A percentile compares a stretch with the other conserved stretches of the same genome.
phyloP scores from a whole-genome alignment of 2,797 vertebrate genomes.

The Bovichtus diacanthus region DNA sequence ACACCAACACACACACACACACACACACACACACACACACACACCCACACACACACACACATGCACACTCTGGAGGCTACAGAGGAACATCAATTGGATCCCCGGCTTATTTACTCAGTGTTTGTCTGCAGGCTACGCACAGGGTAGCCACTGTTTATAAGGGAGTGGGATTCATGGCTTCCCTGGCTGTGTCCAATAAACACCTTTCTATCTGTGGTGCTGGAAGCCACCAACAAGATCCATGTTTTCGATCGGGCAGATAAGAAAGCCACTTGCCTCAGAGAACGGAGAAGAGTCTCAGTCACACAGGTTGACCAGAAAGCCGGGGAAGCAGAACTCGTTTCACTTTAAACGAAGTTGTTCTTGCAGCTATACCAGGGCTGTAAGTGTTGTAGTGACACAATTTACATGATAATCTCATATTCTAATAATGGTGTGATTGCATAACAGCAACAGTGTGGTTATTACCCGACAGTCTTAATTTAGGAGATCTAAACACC shows the following conservation, averaged over 20 bases:
- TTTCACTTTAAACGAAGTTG: constrained; percentile 16
- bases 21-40: constrained; percentile 6
- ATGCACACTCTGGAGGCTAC: constrained; percentile 21
- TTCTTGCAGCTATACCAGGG: constrained; percentile 2
- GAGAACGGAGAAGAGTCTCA: constrained; percentile 47
- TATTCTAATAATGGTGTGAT: constrained; percentile 29
- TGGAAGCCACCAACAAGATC: constrained; percentile 57
- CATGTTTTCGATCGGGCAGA: constrained; percentile 71
- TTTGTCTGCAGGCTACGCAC: constrained; percentile 63
- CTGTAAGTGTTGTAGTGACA: constrained; percentile 31
- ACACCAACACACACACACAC: constrained; percentile 10
- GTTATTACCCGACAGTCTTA: constrained; percentile 45
- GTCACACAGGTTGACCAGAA: constrained; percentile 39
- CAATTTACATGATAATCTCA: constrained; percentile 45
- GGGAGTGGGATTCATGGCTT: constrained; percentile 56
- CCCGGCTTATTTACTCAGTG: constrained; percentile 66
- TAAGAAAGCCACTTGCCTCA: constrained; percentile 61
- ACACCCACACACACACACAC: constrained; percentile 2
- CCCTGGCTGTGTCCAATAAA: constrained; percentile 68
- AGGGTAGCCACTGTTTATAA: constrained; percentile 58
- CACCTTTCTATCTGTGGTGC: constrained; percentile 68
- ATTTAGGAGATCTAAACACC: constrained; percentile 31
- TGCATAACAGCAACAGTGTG: constrained; percentile 37
- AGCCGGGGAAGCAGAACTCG: constrained; percentile 6
- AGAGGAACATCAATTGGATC: constrained; percentile 58